phyloP scores from a whole-genome alignment of 2,113 vertebrate genomes.

The Eulemur rufifrons region DNA sequence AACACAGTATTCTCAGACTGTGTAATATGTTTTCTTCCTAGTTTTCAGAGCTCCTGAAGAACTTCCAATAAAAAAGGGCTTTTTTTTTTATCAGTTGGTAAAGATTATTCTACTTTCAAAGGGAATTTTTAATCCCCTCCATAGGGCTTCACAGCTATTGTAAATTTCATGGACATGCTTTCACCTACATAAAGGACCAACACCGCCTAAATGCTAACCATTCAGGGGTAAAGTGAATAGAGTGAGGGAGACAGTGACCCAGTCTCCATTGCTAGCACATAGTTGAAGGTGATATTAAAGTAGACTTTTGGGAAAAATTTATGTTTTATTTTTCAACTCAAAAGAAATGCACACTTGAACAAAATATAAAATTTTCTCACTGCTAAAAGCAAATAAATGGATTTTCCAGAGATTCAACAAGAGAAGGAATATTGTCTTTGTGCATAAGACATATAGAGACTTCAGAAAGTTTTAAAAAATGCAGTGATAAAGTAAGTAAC shows the following conservation, averaged over 20 bases:
- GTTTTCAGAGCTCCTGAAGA: not conserved
- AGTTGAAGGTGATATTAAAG: not conserved
- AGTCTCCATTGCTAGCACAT: too few species aligned
- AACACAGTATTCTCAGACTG: not conserved
- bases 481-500: not conserved
- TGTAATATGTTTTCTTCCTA: not conserved
- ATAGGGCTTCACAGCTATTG: not conserved
- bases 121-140: not conserved
- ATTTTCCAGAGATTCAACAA: conserved; percentile 48
- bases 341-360: conserved; percentile 15
- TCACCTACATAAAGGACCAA: not conserved
- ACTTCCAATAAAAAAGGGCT: not conserved
- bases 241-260: not conserved
- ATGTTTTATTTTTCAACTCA: conserved; percentile 48
- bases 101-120: conserved; percentile 2
- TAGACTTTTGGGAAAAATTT: not conserved
- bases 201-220: not conserved
- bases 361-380: conserved; percentile 32
- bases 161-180: not conserved
- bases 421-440: conserved; percentile 25
- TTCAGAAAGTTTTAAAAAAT: not conserved
- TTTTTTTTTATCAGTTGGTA: conserved; percentile 26
- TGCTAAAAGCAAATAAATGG: not conserved
- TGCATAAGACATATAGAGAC: not conserved
- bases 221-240: too few species aligned